phyloP scores from a whole-genome alignment of 2,888 invertebrate genomes.

The Aproaerema taeniolella region DNA sequence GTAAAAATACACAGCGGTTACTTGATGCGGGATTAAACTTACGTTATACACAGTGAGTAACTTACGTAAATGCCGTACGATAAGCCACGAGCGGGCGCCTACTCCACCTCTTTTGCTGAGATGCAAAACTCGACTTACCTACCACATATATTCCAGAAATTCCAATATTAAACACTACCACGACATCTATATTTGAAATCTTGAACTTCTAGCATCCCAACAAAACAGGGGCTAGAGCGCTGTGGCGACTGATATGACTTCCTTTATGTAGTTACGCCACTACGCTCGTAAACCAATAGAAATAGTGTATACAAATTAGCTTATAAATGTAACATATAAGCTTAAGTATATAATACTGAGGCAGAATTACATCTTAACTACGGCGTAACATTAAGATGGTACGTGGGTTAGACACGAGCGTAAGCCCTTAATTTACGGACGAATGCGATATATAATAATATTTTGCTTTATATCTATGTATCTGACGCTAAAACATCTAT shows the following conservation, averaged over 20 bases:
- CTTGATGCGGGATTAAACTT: conserved; percentile 66
- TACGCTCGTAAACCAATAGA: conserved; percentile 70
- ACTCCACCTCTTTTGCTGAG: conserved; percentile 36
- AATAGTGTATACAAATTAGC: conserved; percentile 75
- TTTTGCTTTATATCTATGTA: conserved; percentile 77
- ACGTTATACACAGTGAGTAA: conserved; percentile 70
- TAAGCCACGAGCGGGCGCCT: conserved; percentile 67
- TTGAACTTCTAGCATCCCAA: conserved; percentile 26
- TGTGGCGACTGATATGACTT: conserved; percentile 73
- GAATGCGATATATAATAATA: conserved; percentile 77
- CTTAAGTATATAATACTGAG: conserved; percentile 78
- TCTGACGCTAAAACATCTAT: conserved; percentile 78
- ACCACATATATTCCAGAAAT: neutral
- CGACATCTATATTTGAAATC: too few species aligned
- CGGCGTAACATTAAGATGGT: conserved; percentile 74
- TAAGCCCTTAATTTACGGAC: conserved; percentile 77
- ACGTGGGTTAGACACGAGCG: conserved; percentile 75
- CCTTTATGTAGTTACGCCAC: conserved; percentile 63
- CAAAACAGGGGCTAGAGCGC: conserved; percentile 43
- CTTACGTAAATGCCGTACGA: conserved; percentile 65
- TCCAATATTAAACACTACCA: too few species aligned
- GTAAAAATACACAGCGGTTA: conserved; percentile 68
- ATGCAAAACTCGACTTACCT: conserved; percentile 13
- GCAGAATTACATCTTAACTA: conserved; percentile 77
- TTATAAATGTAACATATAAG: conserved; percentile 77